Conservation (phyloP, 53 echinoderm and acorn worm species). For the Holothuria scabra region DNA sequence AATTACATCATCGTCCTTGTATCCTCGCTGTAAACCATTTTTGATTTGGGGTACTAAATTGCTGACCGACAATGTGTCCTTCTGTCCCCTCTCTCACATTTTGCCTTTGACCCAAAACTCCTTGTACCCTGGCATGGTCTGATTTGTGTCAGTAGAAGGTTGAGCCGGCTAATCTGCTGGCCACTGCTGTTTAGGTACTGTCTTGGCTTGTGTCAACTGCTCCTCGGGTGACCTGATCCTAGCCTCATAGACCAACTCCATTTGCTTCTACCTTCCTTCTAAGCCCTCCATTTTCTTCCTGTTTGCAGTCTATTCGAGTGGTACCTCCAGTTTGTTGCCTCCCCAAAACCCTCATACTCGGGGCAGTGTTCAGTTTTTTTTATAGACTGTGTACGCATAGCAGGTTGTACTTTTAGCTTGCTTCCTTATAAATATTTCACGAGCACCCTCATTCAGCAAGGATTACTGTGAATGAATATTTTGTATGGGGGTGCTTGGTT, state of each 20-base stretch:
- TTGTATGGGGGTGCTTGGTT: too few relatives aligned
- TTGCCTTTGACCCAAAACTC: background rate
- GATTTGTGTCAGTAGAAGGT: background rate
- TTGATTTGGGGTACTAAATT: slow-evolving; percentile 58
- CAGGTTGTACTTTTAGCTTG: too few relatives aligned
- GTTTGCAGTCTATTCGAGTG: background rate
- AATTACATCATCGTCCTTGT: slow-evolving; percentile 48
- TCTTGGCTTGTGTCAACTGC: background rate
- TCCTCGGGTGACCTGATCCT: background rate
- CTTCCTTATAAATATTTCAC: too few relatives aligned
- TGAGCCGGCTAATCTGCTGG: background rate
- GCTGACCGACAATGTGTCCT: slow-evolving; percentile 42
- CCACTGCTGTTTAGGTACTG: background rate
- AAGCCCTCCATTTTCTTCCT: background rate
- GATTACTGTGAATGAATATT: too few relatives aligned
- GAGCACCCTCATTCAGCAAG: too few relatives aligned
- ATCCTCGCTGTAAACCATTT: slow-evolving; percentile 1
- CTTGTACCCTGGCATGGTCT: background rate
- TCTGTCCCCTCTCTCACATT: slow-evolving; percentile 39
- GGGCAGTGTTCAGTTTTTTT: background rate
- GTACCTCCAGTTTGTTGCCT: slow-evolving; percentile 8
- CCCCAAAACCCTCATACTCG: background rate
- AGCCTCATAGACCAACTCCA: slow-evolving; percentile 1
- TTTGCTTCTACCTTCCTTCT: background rate
- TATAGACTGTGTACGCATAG: too few relatives aligned